phyloP scores from a whole-genome alignment of 2,888 invertebrate species.

The Pteria penguin region DNA sequence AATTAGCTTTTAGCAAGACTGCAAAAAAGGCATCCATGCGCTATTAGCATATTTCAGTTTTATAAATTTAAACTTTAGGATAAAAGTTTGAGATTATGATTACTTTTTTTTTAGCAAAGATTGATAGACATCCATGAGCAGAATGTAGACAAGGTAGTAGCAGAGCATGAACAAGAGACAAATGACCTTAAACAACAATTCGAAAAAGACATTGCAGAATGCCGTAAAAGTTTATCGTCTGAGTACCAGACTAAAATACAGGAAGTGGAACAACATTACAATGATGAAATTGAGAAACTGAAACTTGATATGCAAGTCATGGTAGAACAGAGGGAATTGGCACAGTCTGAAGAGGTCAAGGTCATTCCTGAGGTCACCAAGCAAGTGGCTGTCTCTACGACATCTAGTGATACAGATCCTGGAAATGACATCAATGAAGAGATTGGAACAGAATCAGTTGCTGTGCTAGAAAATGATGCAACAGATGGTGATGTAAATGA shows the following conservation, averaged over 20 bases:
- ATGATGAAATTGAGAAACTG: conserved; percentile 30
- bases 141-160: conserved; percentile 57
- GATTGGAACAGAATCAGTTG: conserved; percentile 23
- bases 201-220: conserved; percentile 54
- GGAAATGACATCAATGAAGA: not conserved
- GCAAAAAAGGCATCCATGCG: no score
- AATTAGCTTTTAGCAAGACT: no score
- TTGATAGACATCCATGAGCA: conserved; percentile 58
- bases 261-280: conserved; percentile 37
- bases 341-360: not conserved
- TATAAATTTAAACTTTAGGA: no score
- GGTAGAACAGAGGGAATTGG: not conserved
- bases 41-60: no score
- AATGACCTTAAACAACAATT: conserved; percentile 56
- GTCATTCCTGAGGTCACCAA: not conserved
- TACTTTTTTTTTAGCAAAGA: conserved; percentile 53
- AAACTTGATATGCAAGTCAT: not conserved
- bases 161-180: conserved; percentile 58
- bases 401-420: not conserved
- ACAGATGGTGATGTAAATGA: conserved; percentile 39
- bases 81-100: no score
- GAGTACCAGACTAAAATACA: conserved; percentile 41
- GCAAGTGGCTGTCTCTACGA: not conserved
- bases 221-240: conserved; percentile 48
- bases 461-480: conserved; percentile 3